Percentiles rank a stretch among this genome's conserved stretches.
phyloP scores from a whole-genome alignment of 2,113 vertebrate genomes.

The Stigmatopora nigra region DNA sequence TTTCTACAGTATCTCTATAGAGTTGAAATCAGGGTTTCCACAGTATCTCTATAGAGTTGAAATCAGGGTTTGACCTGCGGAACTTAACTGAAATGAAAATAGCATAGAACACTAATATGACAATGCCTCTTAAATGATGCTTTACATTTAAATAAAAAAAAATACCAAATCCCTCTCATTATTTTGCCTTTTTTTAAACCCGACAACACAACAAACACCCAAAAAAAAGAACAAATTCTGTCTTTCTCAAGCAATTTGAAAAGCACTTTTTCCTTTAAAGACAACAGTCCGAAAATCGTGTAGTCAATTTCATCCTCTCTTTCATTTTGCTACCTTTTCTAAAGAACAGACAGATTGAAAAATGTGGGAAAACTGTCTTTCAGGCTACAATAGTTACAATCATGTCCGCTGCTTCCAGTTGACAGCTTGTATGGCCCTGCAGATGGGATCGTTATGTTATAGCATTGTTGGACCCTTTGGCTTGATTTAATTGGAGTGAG shows the following conservation, averaged over 20 bases:
- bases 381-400: background rate
- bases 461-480: slow-evolving; percentile 29
- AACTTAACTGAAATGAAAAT: no score
- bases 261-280: background rate
- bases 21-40: no score
- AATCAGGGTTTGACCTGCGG: no score
- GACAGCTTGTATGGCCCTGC: slow-evolving; percentile 1
- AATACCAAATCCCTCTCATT: background rate
- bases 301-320: background rate
- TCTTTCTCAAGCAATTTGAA: background rate
- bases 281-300: background rate
- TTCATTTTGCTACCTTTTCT: background rate
- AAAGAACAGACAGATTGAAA: background rate
- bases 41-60: no score
- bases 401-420: slow-evolving; percentile 1
- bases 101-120: no score
- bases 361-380: background rate
- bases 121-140: no score
- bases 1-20: no score
- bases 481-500: slow-evolving; percentile 42
- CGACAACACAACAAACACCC: background rate
- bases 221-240: background rate
- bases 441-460: slow-evolving; percentile 21
- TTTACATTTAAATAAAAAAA: no score
- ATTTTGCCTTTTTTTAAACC: background rate